A percentile compares a stretch with the other conserved stretches of the same genome.
These are phyloP conservation scores for Hirundichthys speculiger DNA, from an alignment of 2,113 vertebrate genomes.

Conservation along the genomic window DNA sequence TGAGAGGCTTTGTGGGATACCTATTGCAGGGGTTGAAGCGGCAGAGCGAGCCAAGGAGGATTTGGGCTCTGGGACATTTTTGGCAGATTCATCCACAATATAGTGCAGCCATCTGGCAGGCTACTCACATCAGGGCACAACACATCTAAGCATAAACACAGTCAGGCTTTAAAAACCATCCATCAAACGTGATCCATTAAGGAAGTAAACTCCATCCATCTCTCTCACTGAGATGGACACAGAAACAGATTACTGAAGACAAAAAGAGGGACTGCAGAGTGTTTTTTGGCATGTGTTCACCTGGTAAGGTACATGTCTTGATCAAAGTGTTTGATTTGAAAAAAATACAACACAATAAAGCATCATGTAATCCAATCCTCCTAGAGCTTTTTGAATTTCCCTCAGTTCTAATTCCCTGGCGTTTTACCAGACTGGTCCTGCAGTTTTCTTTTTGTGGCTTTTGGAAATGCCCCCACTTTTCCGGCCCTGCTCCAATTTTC, in stretches of 20 bases:
- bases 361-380: slow-evolving; percentile 21
- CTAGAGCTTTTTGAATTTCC: slow-evolving; percentile 20
- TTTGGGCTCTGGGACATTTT: slow-evolving; percentile 44
- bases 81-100: slow-evolving; percentile 38
- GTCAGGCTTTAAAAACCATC: slow-evolving; percentile 46
- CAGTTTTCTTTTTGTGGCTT: slow-evolving; percentile 74
- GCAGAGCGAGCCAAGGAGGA: slow-evolving; percentile 43
- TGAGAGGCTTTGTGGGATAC: slow-evolving; percentile 20
- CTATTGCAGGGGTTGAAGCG: slow-evolving; percentile 47
- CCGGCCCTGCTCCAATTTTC: slow-evolving; percentile 80
- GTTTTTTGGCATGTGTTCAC: slow-evolving; percentile 1
- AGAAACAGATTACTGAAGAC: slow-evolving; percentile 31
- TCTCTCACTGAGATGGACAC: slow-evolving; percentile 28
- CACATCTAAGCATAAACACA: slow-evolving; percentile 57
- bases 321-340: slow-evolving; percentile 20
- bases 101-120: slow-evolving; percentile 49
- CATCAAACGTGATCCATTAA: slow-evolving; percentile 43
- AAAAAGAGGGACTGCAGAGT: not conserved
- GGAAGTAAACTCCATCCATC: slow-evolving; percentile 47
- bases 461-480: slow-evolving; percentile 77
- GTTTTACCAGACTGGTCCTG: slow-evolving; percentile 53
- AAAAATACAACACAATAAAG: not conserved
- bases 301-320: not conserved
- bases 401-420: slow-evolving; percentile 28
- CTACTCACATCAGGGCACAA: slow-evolving; percentile 49